Evolutionary conservation across 2,797 vertebrate genomes (phyloP).

Genomic region (Merluccius polli): DNA sequence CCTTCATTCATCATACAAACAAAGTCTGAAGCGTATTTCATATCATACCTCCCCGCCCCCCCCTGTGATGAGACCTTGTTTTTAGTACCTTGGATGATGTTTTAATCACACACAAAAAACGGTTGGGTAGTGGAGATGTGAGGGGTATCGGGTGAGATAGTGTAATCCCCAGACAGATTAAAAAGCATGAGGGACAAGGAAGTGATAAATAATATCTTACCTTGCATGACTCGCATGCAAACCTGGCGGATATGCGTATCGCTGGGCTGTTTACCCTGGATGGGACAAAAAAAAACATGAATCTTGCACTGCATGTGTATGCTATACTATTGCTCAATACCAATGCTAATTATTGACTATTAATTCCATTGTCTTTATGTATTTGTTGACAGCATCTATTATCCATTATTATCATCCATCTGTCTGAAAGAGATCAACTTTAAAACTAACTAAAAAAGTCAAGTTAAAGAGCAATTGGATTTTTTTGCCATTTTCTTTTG

Average conservation of each 20-base stretch:
- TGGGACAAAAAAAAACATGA: constrained; percentile 22
- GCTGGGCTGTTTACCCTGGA: constrained; percentile 89
- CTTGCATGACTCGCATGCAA: constrained; percentile 98
- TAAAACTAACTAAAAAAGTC: background rate
- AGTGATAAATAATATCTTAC: constrained; percentile 72
- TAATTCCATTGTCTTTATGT: background rate
- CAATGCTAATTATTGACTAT: background rate
- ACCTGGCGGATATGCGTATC: constrained; percentile 97
- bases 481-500: background rate
- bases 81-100: background rate
- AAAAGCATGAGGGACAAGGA: constrained; percentile 45
- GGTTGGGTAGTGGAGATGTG: background rate
- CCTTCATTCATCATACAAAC: constrained; percentile 69
- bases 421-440: background rate
- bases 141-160: background rate
- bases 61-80: background rate
- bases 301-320: background rate
- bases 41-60: background rate
- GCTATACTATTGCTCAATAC: background rate
- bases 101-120: background rate
- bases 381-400: background rate
- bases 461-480: background rate
- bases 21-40: constrained; percentile 61
- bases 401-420: background rate
- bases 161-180: constrained; percentile 36